Evolutionary conservation across 2,888 invertebrate genomes (phyloP), one percentile per base, ranked within the genome.

Genomic region (Acanthococcus lagerstroemiae): DNA sequence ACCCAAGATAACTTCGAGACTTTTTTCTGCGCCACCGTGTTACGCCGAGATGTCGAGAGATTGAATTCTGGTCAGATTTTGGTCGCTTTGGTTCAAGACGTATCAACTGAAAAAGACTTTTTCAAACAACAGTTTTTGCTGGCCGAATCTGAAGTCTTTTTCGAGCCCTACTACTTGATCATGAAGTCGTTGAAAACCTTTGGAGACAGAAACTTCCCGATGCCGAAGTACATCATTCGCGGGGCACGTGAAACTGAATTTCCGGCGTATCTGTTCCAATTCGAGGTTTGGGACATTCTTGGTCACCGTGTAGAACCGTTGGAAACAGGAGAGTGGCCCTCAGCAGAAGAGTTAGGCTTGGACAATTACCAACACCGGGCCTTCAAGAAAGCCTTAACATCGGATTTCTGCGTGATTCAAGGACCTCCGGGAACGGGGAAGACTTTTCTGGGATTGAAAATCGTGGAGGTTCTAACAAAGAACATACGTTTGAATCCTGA

Each of bases 401-500:
- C 81, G 72, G 85, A 90, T 76, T 83, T 91, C 69, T 83, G 83
- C 0, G 80, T 90, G 0, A 87, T 91, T 68, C 91, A 91, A 78
- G 92, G 92, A 0, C 91, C 91, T 0, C 91, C 92, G 0, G 92
- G 92, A 2, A 91, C 91, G 0, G 92, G 91, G 0, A 92, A 91
- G 79, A 90, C 91, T 0, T 87, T 81, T 74, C 75, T 91, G 68
- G 90, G 90, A 0, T 77, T 88, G 37, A 85, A 87, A 80, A 82
- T 93, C 25, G 84, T 86, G 0, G 78, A 83, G 63, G 80, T 82
- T 0, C 73, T 92, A 24, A 74, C 90, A 1, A 75, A 80, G 67
- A 90, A 87, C 69, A 70, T 12, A 24, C n/a, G n/a, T n/a, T n/a
- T n/a, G n/a, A n/a, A n/a, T n/a, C 2, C 37, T 37, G 37, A n/a